Evolutionary conservation across 2,888 invertebrate genomes (phyloP), one percentile per base, ranked within the genome.

Genomic region (Clivina fossor): DNA sequence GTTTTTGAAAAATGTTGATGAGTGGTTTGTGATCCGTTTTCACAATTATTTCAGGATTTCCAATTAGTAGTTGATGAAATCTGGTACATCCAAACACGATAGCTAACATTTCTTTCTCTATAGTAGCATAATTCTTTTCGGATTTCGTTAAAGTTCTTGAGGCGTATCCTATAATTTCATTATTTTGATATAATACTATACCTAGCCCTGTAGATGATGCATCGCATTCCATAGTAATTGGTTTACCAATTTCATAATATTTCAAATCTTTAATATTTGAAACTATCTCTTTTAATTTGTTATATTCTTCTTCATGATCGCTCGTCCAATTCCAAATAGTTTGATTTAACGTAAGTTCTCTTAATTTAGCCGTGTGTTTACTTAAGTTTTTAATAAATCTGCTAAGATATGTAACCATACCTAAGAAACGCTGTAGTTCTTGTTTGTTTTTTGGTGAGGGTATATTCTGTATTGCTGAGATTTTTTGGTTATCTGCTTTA

Each of bases 391-490:
- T 26, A n/a, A 43, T 43, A 15, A 16, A 43, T 26, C 28, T 43
- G 9, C 43, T 13, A 2, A 15, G 43, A 15, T 43, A 41, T 38
- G 38, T 38, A 13, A 38, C 19, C 8, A 38, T 15, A 4, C 38
- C 38, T 16, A 38, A n/a, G 19, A 38, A 38, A 4, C 38, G 8
- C 16, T 16, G 58, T 32, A 32, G n/a, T 62, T 28, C 65, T 40
- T 18, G 58, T 43, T 44, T 60, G 54, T 15, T 62, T 20, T 37
- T 51, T 20, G 43, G 16, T 18, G 24, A 32, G 8, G 8, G 19
- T 5, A 19, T 19, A 18, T 56, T 46, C 38, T 19, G n/a, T 9
- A 56, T 40, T 24, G 47, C 47, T 7, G 2, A 1, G 20, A 33
- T 20, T 35, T 48, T 35, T 2, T 4, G 7, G 2, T 1, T 2